Percentiles rank a stretch among this genome's conserved stretches.
phyloP scores from a whole-genome alignment of 1,140 invertebrate genomes.

The Drosophila pallidifrons region DNA sequence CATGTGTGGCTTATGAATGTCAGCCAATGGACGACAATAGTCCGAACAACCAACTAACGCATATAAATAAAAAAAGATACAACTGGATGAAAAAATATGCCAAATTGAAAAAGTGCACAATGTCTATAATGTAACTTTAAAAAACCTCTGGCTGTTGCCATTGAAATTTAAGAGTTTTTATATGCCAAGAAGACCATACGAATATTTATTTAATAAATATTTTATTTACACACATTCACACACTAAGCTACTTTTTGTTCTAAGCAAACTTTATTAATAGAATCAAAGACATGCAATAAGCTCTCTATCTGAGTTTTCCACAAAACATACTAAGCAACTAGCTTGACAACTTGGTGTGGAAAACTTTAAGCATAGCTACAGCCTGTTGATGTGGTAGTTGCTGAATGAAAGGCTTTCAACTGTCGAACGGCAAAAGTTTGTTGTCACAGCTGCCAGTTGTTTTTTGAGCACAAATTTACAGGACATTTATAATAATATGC shows the following conservation, averaged over 20 bases:
- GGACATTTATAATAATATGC: slow-evolving; percentile 16
- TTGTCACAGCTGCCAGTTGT: slow-evolving; percentile 7
- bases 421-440: slow-evolving; percentile 3
- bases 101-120: background rate
- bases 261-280: no score
- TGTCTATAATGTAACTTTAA: no score
- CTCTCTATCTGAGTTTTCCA: no score
- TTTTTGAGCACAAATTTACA: slow-evolving; percentile 6
- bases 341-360: background rate
- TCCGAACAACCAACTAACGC: slow-evolving; percentile 5
- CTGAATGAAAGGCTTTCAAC: slow-evolving; percentile 1
- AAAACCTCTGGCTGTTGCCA: no score
- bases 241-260: no score
- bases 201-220: no score
- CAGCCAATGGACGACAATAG: slow-evolving; percentile 12
- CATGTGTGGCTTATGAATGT: slow-evolving; percentile 38
- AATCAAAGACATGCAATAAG: no score
- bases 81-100: background rate
- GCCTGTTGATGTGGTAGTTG: background rate
- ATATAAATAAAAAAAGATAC: background rate
- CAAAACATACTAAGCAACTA: background rate
- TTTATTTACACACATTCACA: no score
- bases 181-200: no score
- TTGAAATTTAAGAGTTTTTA: no score
- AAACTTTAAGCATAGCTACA: slow-evolving; percentile 1